A percentile compares a stretch with the other conserved stretches of the same genome.
phyloP scores from a whole-genome alignment of 2,113 vertebrate genomes.

The Cyanoramphus novaezelandiae region DNA sequence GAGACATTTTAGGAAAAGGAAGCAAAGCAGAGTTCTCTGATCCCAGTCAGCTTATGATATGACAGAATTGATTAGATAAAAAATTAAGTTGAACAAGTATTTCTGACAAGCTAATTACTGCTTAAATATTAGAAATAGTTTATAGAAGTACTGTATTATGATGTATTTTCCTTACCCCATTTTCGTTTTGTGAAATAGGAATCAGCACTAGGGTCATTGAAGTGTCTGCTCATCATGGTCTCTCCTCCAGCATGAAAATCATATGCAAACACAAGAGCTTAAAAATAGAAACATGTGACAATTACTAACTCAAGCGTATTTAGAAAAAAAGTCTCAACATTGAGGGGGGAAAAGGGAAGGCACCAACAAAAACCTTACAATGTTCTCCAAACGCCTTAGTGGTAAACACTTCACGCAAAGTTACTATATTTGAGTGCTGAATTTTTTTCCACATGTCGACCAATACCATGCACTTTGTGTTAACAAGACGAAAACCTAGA shows the following conservation, averaged over 20 bases:
- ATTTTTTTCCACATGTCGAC: conserved; percentile 99
- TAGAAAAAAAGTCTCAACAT: not conserved
- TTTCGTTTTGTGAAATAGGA: conserved; percentile 98
- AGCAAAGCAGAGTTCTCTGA: not conserved
- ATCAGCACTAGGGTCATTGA: conserved; percentile 95
- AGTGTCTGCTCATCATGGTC: conserved; percentile 98
- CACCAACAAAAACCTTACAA: conserved; percentile 78
- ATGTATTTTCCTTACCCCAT: conserved; percentile 86
- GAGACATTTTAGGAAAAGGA: not conserved
- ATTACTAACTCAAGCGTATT: conserved; percentile 16
- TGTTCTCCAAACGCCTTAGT: conserved; percentile 98
- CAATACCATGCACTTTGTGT: conserved; percentile 99
- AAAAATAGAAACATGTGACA: conserved; percentile 51
- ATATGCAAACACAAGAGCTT: conserved; percentile 97
- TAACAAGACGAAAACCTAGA: conserved; percentile 94
- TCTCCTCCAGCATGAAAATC: conserved; percentile 98
- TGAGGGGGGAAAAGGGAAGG: not conserved
- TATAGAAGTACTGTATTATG: not conserved
- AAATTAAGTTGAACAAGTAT: not conserved
- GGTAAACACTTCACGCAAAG: conserved; percentile 96
- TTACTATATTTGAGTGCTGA: conserved; percentile 96
- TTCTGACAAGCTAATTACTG: not conserved
- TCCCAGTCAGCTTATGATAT: not conserved
- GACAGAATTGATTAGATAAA: not conserved
- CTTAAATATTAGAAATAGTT: not conserved